These are phyloP conservation scores for Eledona agricola DNA, from an alignment of 2,888 invertebrate genomes.

Conservation along the genomic window DNA sequence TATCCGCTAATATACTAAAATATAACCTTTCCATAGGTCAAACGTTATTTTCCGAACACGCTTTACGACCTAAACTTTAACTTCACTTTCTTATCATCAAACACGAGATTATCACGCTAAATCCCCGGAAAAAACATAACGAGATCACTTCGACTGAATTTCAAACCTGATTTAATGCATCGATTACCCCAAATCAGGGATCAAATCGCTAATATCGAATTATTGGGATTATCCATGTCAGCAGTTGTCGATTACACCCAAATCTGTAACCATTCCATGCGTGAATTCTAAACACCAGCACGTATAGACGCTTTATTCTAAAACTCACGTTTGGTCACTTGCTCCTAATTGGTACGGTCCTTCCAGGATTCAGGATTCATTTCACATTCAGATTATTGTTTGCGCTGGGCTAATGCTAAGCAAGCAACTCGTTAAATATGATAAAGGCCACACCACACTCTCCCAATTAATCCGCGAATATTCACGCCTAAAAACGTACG, in stretches of 20 bases:
- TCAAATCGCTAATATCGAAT: slow-evolving; percentile 53
- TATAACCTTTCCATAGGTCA: slow-evolving; percentile 61
- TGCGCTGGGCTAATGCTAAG: slow-evolving; percentile 48
- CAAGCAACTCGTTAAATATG: slow-evolving; percentile 61
- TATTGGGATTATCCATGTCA: slow-evolving; percentile 57
- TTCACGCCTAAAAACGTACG: slow-evolving; percentile 9
- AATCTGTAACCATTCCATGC: slow-evolving; percentile 18
- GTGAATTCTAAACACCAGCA: slow-evolving; percentile 17
- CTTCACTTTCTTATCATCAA: slow-evolving; percentile 15
- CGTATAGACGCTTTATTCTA: slow-evolving; percentile 11
- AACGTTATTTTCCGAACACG: slow-evolving; percentile 47
- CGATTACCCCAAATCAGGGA: slow-evolving; percentile 55
- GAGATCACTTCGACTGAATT: slow-evolving; percentile 27
- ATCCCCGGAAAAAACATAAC: slow-evolving; percentile 26
- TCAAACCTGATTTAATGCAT: slow-evolving; percentile 55
- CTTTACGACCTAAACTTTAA: slow-evolving; percentile 31
- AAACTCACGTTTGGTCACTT: slow-evolving; percentile 29
- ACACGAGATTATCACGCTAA: slow-evolving; percentile 9
- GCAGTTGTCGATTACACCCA: slow-evolving; percentile 47
- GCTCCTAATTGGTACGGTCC: slow-evolving; percentile 38
- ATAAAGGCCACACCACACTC: slow-evolving; percentile 50
- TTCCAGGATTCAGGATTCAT: slow-evolving; percentile 45
- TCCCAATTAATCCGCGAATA: slow-evolving; percentile 16
- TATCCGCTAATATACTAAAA: slow-evolving; percentile 60
- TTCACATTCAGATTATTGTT: slow-evolving; percentile 47